A percentile compares a stretch with the other conserved stretches of the same genome.
phyloP scores from a whole-genome alignment of 37 sponge, comb jelly and placozoan species.

The Spongia lamella region DNA sequence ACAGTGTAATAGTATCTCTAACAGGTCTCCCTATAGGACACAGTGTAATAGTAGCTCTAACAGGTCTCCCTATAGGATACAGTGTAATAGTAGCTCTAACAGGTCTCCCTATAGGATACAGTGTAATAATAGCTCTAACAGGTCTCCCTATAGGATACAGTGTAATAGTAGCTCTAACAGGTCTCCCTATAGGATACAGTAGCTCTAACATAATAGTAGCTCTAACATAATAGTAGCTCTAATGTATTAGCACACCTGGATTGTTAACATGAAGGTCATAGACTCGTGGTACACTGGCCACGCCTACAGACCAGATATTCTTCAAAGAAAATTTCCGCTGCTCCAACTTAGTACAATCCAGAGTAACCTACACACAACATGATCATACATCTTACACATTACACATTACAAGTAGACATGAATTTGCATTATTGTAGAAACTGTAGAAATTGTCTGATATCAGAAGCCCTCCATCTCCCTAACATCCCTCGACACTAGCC shows the following conservation, averaged over 20 bases:
- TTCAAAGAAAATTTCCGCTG: slow-evolving; percentile 10
- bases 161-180: too few species aligned
- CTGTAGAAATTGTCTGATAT: too few species aligned
- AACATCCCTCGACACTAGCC: too few species aligned
- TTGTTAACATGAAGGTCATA: slow-evolving; percentile 67
- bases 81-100: not conserved
- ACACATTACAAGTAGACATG: too few species aligned
- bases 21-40: not conserved
- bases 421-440: too few species aligned
- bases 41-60: not conserved
- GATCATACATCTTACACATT: too few species aligned
- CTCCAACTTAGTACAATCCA: not conserved
- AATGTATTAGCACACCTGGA: slow-evolving; percentile 52
- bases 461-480: too few species aligned
- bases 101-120: not conserved
- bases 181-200: not conserved
- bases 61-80: not conserved
- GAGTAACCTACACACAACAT: too few species aligned
- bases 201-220: not conserved
- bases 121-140: not conserved
- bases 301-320: slow-evolving; percentile 61
- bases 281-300: slow-evolving; percentile 67
- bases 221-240: slow-evolving; percentile 5
- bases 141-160: not conserved
- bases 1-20: not conserved